phyloP scores from a whole-genome alignment of 2,888 invertebrate genomes.

The Cecidostiba fungosa region DNA sequence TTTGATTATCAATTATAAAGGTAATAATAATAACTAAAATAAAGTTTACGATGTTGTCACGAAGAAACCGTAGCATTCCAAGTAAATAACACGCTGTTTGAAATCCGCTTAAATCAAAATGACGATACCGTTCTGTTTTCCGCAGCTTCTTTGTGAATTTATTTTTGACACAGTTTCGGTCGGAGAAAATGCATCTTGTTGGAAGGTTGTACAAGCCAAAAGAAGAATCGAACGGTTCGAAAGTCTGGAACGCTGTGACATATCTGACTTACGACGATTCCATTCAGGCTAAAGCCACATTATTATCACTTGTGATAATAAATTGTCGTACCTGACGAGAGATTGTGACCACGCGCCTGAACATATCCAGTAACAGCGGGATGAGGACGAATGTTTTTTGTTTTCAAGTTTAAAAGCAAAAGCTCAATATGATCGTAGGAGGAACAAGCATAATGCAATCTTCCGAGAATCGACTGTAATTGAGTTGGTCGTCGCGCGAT shows the following conservation, averaged over 20 bases:
- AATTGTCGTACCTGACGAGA: slow-evolving; percentile 50
- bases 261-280: slow-evolving; percentile 67
- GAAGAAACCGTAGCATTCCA: slow-evolving; percentile 1
- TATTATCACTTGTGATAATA: slow-evolving; percentile 51
- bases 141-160: background rate
- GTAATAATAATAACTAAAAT: too few species aligned
- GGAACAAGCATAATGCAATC: slow-evolving; percentile 26
- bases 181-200: slow-evolving; percentile 58
- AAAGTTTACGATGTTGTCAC: too few species aligned
- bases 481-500: slow-evolving; percentile 31
- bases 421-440: slow-evolving; percentile 17
- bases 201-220: background rate
- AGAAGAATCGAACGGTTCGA: background rate
- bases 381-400: slow-evolving; percentile 1
- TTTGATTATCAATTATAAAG: too few species aligned
- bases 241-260: slow-evolving; percentile 31
- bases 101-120: slow-evolving; percentile 28
- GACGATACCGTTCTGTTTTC: background rate
- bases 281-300: slow-evolving; percentile 67
- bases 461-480: slow-evolving; percentile 34
- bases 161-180: slow-evolving; percentile 11
- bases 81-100: background rate
- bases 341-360: slow-evolving; percentile 40
- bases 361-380: background rate
- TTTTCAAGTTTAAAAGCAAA: slow-evolving; percentile 30